Conservation (phyloP, 1,140 invertebrate species). For the Tetramorium alpestre region DNA sequence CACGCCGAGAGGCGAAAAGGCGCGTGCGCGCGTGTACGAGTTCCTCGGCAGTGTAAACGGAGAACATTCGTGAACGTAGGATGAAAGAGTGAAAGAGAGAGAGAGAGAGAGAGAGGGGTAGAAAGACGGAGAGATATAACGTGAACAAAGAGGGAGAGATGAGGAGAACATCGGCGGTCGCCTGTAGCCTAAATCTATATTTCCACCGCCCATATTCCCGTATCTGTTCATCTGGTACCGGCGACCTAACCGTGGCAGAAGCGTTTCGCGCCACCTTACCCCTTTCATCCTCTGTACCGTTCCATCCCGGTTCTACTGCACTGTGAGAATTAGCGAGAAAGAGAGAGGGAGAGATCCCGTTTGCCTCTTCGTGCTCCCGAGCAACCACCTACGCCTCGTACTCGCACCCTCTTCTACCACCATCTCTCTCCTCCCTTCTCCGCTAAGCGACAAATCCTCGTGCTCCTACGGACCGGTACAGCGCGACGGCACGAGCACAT, state of each 20-base stretch:
- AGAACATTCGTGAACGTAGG: slow-evolving; percentile 61
- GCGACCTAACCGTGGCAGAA: slow-evolving; percentile 70
- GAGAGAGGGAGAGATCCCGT: background rate
- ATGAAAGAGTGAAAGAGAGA: slow-evolving; percentile 40
- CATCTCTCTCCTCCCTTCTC: slow-evolving; percentile 50
- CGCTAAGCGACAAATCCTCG: slow-evolving; percentile 74
- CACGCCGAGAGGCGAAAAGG: background rate
- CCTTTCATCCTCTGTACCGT: slow-evolving; percentile 5
- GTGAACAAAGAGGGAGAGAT: background rate
- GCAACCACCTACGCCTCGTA: slow-evolving; percentile 68
- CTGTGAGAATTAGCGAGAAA: slow-evolving; percentile 18
- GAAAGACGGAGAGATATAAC: slow-evolving; percentile 51
- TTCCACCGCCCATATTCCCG: slow-evolving; percentile 79
- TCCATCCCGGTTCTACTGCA: background rate
- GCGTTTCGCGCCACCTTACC: slow-evolving; percentile 72
- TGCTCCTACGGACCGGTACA: slow-evolving; percentile 68
- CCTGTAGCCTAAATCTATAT: slow-evolving; percentile 84
- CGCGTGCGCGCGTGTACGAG: slow-evolving; percentile 1
- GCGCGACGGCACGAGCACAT: slow-evolving; percentile 82
- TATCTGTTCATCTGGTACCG: slow-evolving; percentile 84
- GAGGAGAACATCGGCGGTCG: slow-evolving; percentile 64
- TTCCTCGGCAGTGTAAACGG: slow-evolving; percentile 52
- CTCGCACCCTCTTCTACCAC: slow-evolving; percentile 47
- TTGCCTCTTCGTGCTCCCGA: slow-evolving; percentile 39
- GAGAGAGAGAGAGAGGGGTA: slow-evolving; percentile 43